Base-by-base conservation (phyloP, 2,113 vertebrate species). In the Ptyas mucosa region DNA sequence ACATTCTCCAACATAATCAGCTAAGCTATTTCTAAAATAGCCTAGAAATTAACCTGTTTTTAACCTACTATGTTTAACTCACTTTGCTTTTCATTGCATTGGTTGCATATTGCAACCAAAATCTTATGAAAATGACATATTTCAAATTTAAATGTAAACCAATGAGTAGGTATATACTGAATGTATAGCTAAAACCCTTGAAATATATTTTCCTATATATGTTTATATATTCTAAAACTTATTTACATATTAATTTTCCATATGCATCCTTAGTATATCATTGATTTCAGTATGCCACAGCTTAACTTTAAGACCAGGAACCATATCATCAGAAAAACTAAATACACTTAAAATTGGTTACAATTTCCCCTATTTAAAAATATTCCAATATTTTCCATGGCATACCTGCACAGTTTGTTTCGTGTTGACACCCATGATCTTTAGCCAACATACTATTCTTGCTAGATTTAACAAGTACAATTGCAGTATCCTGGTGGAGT, bases 291-390 rank as follows among this genome's bases (percentile, higher is more conserved):
- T 64, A 46, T 92, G 39, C 85, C 29, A 90, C 29, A 51, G 14
- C 39, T 29, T 69, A 81, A 53, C 53, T n/a, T 94, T 96, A 18
- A 90, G 8, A 64, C 39, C 20, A 93, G 39, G 14, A 26, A n/a
- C 89, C 92, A 94, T 21, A 39, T 2, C 29, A 24, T n/a, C 87
- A 39, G 24, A 61, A 88, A 93, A 85, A 85, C 10, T 64, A 29
- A 64, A 29, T 64, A 64, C 26, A 64, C 3, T 64, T 69, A 29
- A 69, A 29, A 64, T 64, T 64, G 61, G 61, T n/a, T 69, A 69
- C 29, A n/a, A n/a, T 69, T 69, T n/a, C 11, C 26, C 61, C n/a
- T 69, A 10, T 69, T 14, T 14, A n/a, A 69, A 64, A 64, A 69
- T 5, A 69, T n/a, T 3, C 29, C 29, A 69, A 69, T 69, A 69